These are phyloP conservation scores for Drosophila santomea DNA, from an alignment of 1,140 invertebrate genomes.

Conservation along the genomic window DNA sequence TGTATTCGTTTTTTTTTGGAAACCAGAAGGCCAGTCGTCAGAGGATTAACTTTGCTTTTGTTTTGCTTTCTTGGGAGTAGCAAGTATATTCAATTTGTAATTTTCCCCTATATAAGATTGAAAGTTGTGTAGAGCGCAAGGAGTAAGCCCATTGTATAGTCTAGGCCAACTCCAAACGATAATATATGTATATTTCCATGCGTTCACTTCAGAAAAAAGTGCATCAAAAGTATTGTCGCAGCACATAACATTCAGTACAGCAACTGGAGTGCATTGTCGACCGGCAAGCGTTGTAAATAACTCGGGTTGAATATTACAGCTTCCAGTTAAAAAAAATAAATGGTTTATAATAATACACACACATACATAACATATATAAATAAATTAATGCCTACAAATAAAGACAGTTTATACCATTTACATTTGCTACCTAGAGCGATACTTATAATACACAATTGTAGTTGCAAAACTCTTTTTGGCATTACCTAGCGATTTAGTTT, in stretches of 20 bases:
- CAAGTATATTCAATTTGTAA: too few species aligned
- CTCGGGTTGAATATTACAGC: conserved; percentile 15
- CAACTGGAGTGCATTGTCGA: conserved; percentile 3
- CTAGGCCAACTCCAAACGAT: not conserved
- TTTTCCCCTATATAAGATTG: too few species aligned
- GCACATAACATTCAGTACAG: not conserved
- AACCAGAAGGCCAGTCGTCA: not conserved
- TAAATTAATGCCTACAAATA: conserved; percentile 8
- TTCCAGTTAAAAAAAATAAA: conserved; percentile 9
- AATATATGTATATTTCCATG: conserved; percentile 2
- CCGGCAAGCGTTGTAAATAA: conserved; percentile 12
- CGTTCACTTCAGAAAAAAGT: not conserved
- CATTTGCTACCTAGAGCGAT: conserved; percentile 20
- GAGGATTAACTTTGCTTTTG: not conserved
- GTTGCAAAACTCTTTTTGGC: conserved; percentile 19
- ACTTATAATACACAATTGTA: conserved; percentile 26
- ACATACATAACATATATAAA: not conserved
- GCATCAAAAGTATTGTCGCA: conserved; percentile 17
- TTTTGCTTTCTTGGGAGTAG: conserved; percentile 1
- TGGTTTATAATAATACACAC: not conserved
- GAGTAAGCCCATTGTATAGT: conserved; percentile 8
- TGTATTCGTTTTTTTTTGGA: conserved; percentile 4
- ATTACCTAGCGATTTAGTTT: conserved; percentile 12
- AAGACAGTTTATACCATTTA: conserved; percentile 17
- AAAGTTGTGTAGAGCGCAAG: conserved; percentile 6